Evolutionary conservation across 2,888 invertebrate genomes (phyloP).

Genomic region (Lasioglossum villosulum): DNA sequence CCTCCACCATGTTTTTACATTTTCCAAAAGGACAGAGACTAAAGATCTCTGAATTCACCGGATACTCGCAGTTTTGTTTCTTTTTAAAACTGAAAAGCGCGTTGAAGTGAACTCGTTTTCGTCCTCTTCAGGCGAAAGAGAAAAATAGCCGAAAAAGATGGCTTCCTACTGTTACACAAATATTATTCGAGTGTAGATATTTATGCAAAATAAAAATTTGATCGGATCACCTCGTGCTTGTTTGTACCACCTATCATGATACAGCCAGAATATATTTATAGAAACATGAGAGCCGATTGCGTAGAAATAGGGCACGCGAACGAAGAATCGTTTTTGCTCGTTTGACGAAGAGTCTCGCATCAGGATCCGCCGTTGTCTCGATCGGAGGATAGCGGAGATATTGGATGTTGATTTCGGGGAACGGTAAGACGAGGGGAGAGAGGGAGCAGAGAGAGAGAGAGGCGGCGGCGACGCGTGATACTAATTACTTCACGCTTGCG

Average conservation of each 20-base stretch:
- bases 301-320: background rate
- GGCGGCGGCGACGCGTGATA: slow-evolving; percentile 2
- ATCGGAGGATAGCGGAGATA: background rate
- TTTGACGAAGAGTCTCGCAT: background rate
- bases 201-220: background rate
- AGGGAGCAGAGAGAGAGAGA: background rate
- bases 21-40: background rate
- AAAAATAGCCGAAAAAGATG: background rate
- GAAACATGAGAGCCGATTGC: background rate
- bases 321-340: background rate
- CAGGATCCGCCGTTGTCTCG: background rate
- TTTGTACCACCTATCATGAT: too few species aligned
- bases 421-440: background rate
- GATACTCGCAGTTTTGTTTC: background rate
- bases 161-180: background rate
- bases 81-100: background rate
- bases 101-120: background rate
- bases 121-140: background rate
- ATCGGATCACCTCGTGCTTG: too few species aligned
- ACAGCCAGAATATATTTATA: background rate
- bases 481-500: slow-evolving; percentile 31
- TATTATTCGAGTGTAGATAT: background rate
- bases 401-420: background rate
- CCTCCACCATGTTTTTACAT: too few species aligned
- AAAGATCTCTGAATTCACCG: background rate